Evolutionary conservation across 2,888 invertebrate species (phyloP), one percentile per base, ranked within the genome.

Genomic region (Electrophaes corylata): DNA sequence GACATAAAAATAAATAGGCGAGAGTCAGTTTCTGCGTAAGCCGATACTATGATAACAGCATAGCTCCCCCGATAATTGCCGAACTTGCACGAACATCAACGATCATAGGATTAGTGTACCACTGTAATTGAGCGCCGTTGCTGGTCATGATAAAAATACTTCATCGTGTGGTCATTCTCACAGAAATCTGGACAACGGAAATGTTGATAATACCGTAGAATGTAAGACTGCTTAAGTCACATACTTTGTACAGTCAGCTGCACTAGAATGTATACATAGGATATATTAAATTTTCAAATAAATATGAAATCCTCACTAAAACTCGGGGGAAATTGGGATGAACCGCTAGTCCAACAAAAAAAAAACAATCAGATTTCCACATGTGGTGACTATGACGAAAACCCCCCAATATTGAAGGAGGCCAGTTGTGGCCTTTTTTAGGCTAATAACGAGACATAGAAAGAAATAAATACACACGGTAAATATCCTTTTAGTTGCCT

Each of bases 1-100:
- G 91, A 91, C 91, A 91, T 91, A 91, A 91, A 91, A 91, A 91
- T 91, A 91, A 91, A 91, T 91, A 91, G 91, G 88, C 89, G 83
- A 89, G 91, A 90, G 84, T 91, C 91, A 83, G 91, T 91, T 91
- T 91, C 91, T 91, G 87, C 87, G 91, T 91, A 91, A 91, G 91
- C 90, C 87, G 91, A 91, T 91, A 91, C 91, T 91, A 90, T 91
- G 91, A 91, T 91, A 91, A 91, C 91, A 91, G 43, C 43, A 41
- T 86, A 85, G 84, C 86, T 83, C 88, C 89, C 88, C 79, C 89
- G 84, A 91, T 91, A 90, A 91, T 91, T 91, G 91, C 88, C 86
- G 83, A 90, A 91, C 83, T 90, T 88, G 86, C 78, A 76, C 75
- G 71, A 68, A 75, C 76, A 41, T 20, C 41, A 64, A 79, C 70